Evolutionary conservation across 2,797 vertebrate species (phyloP), one percentile per base, ranked within the genome.

Genomic region (Pelodytes ibericus): DNA sequence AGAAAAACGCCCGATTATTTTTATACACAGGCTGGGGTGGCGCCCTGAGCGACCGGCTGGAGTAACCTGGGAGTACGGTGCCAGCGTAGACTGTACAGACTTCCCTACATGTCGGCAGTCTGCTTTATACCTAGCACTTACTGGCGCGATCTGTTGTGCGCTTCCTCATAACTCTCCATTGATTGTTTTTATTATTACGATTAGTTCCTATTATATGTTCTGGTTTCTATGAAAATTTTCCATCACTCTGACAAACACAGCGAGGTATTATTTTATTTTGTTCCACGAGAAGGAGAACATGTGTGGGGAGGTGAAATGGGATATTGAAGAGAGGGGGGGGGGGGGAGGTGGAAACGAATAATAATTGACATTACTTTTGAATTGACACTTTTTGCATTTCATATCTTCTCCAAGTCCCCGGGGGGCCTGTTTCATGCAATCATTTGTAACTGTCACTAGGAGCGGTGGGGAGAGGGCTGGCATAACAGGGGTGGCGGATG

Each of bases 401-500:
- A 36, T 57, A 25, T 74, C 47, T 25, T 33, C 24, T n/a, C 25
- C n/a, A 41, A 33, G 44, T 41, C 61, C 65, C 67, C 22, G 58
- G n/a, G 47, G 67, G 62, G n/a, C 7, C 16, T 41, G 24, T 10
- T 59, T 62, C 57, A 24, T 31, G 67, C 58, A 64, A 27, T 77
- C 36, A 62, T 69, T 75, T 64, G 67, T 77, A 41, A 71, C 67
- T 36, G 64, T 71, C 49, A 31, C 67, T 64, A 13, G 31, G 49
- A 63, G 67, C 67, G 27, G 56, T 44, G 47, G 16, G 49, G 56
- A 65, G 49, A 60, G 25, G 41, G 16, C 7, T 49, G 26, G 4
- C 3, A 44, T 4, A 62, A 18, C 39, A 29, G 57, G 64, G 29
- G 49, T 57, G 33, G 60, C 4, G 70, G 29, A 65, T 71, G 47